Conservation (phyloP, 1,140 invertebrate species). For the Drosophila busckii region DNA sequence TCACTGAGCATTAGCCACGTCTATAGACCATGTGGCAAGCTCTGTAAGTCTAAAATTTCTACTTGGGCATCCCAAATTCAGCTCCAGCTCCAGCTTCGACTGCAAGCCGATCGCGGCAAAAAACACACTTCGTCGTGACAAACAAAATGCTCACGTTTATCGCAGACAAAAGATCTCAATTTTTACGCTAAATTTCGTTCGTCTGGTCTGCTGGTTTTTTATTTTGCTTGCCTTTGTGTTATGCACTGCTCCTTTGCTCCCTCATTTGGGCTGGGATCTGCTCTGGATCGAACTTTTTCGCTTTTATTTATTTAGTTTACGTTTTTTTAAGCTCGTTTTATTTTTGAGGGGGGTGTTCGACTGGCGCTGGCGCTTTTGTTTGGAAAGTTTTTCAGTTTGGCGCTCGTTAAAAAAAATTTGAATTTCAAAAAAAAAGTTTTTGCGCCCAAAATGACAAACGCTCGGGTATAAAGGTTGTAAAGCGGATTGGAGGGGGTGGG, state of each 20-base stretch:
- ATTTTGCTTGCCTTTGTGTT: conserved; percentile 10
- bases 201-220: conserved; percentile 31
- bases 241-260: conserved; percentile 20
- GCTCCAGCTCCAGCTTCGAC: conserved; percentile 24
- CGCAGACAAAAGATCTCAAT: conserved; percentile 71
- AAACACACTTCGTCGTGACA: conserved; percentile 75
- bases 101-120: conserved; percentile 59
- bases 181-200: conserved; percentile 75
- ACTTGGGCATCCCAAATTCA: conserved; percentile 24
- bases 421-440: conserved; percentile 47
- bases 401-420: conserved; percentile 71
- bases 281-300: conserved; percentile 65
- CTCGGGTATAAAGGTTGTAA: conserved; percentile 2
- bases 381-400: conserved; percentile 70
- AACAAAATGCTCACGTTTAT: conserved; percentile 76
- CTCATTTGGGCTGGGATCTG: conserved; percentile 32
- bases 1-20: too few species aligned
- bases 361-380: conserved; percentile 45
- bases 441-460: conserved; percentile 21
- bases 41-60: too few species aligned
- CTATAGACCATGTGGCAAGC: too few species aligned
- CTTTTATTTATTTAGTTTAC: conserved; percentile 9
- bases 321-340: too few species aligned
- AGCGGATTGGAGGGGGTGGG: neutral
- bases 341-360: neutral